Base-by-base conservation (phyloP, 1,140 invertebrate genomes). In the Archivesica marissinica region DNA sequence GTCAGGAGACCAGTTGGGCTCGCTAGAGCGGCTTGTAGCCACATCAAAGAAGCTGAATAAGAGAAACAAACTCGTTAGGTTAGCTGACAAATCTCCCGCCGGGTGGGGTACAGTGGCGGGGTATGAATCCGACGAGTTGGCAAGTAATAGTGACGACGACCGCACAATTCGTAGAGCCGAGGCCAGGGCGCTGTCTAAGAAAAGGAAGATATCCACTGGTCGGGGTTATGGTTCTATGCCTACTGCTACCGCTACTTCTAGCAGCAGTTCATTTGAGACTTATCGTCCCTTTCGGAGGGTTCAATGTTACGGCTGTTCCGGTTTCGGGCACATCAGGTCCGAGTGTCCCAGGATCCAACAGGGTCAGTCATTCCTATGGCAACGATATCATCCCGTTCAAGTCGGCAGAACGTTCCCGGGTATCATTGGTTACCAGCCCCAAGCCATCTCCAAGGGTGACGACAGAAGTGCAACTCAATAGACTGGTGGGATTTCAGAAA, bases 131-230 rank as follows among this genome's bases (percentile, higher is more conserved):
- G 47, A 72, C 41, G 38, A 72, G 33, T 44, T 47, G 15, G 68
- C 68, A n/a, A 72, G 41, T 23, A 44, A 72, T 28, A 72, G 39
- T 23, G 68, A 72, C 41, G 68, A 72, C 50, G 66, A 70, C 35
- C 30, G 35, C 4, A 35, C 20, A 39, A 35, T 70, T 44, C 30
- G 35, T 6, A 35, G 39, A 44, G 66, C 66, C 35, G 39, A 70
- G n/a, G 30, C 35, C 15, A 70, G 66, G 35, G 66, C 66, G n/a
- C 15, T 38, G 7, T 25, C 39, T 39, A 70, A 44, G 35, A 25
- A 41, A 38, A 44, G 30, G 23, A 70, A 64, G 59, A 4, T 52
- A 17, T 52, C 50, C 17, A 52, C 7, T 52, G 20, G 50, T 52
- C 50, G 50, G 23, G 50, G 17, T n/a, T 52, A 15, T 52, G 50